phyloP scores from a whole-genome alignment of 2,888 invertebrate species.

The Timema cristinae region DNA sequence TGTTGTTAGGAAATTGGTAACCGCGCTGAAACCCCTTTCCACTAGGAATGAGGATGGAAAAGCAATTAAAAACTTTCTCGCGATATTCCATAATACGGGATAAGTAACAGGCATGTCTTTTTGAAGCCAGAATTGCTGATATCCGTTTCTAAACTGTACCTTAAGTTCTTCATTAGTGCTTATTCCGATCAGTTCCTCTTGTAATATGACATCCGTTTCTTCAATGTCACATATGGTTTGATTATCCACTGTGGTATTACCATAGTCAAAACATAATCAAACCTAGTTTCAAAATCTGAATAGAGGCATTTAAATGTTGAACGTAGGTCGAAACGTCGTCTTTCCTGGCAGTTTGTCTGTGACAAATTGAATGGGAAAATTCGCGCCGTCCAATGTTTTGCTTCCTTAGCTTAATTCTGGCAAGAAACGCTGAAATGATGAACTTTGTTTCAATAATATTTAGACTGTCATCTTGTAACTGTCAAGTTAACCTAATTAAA shows the following conservation, averaged over 20 bases:
- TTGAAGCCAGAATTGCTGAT: conserved; percentile 36
- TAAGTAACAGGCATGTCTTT: conserved; percentile 32
- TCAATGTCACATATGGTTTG: conserved; percentile 3
- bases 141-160: conserved; percentile 35
- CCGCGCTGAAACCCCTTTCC: conserved; percentile 32
- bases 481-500: background rate
- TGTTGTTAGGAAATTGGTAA: conserved; percentile 31
- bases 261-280: background rate
- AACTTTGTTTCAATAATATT: background rate
- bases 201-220: conserved; percentile 21
- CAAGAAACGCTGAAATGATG: background rate
- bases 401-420: background rate
- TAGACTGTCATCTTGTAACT: conserved; percentile 2
- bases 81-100: conserved; percentile 35
- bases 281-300: conserved; percentile 4
- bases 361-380: background rate
- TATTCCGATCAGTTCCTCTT: conserved; percentile 34
- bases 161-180: conserved; percentile 34
- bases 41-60: conserved; percentile 34
- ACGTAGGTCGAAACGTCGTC: conserved; percentile 1
- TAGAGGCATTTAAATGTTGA: background rate
- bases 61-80: conserved; percentile 34
- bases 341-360: conserved; percentile 2
- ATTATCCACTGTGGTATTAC: conserved; percentile 5
- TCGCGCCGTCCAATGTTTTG: conserved; percentile 5